These are phyloP conservation scores for Hetaerina titia DNA, from an alignment of 2,888 invertebrate species.

Conservation along the genomic window DNA sequence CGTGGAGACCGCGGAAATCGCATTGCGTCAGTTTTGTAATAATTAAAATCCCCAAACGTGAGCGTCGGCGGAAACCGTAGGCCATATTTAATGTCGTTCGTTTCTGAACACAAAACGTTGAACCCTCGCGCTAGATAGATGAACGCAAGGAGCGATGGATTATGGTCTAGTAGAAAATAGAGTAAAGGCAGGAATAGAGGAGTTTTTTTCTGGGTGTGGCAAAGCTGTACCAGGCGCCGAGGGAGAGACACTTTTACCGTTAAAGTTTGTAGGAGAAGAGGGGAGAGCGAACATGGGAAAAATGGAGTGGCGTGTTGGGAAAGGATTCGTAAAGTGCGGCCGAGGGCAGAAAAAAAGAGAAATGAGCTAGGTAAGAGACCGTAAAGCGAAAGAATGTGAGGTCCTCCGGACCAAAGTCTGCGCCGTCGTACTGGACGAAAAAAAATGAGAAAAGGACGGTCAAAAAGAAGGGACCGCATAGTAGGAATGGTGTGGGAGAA, in stretches of 20 bases:
- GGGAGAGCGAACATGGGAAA: neutral
- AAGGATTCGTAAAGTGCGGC: neutral
- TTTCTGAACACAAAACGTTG: neutral
- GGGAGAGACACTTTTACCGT: no score
- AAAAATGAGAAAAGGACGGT: neutral
- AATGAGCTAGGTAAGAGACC: neutral
- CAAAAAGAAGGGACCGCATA: no score
- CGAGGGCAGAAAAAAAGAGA: neutral
- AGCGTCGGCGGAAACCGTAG: neutral
- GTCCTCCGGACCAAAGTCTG: neutral
- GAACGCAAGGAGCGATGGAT: neutral
- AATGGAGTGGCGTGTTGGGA: neutral
- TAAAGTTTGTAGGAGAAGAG: neutral
- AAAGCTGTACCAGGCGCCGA: no score
- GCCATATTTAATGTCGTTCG: neutral
- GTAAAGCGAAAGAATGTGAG: neutral
- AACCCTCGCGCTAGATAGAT: neutral
- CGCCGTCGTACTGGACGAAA: neutral
- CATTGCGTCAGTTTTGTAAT: slow-evolving; percentile 35
- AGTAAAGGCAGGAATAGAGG: neutral
- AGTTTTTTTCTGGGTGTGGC: neutral
- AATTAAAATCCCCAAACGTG: neutral
- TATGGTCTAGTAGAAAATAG: neutral
- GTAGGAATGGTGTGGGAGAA: neutral
- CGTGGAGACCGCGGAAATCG: neutral